Percentiles rank a stretch among this genome's conserved stretches.
These are phyloP conservation scores for Notiomystis cincta DNA, from an alignment of 2,113 vertebrate species.

Conservation along the genomic window DNA sequence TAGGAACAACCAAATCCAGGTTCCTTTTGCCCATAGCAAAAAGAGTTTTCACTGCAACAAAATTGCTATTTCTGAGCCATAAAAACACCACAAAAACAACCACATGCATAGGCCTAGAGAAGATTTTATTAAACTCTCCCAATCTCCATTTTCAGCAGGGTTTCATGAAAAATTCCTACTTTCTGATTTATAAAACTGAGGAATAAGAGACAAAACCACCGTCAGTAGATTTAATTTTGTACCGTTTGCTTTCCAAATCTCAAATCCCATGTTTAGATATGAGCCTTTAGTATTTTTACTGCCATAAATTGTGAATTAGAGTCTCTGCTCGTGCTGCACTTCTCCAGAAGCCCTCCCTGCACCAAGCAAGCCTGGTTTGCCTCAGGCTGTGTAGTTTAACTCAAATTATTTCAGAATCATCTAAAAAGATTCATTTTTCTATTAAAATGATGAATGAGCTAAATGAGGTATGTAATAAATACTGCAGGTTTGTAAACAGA, in stretches of 20 bases:
- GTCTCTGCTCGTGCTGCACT: background rate
- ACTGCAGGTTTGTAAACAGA: slow-evolving; percentile 87
- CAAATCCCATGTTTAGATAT: background rate
- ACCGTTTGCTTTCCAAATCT: background rate
- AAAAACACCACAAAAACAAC: background rate
- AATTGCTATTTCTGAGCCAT: background rate
- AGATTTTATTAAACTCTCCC: background rate
- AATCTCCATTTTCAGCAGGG: background rate
- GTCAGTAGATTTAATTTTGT: background rate
- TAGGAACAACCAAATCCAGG: background rate
- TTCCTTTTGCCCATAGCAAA: background rate
- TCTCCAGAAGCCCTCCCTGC: background rate
- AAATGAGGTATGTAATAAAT: slow-evolving; percentile 97
- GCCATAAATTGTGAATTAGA: slow-evolving; percentile 44
- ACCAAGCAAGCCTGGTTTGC: slow-evolving; percentile 70
- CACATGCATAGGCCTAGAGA: rapidly evolving
- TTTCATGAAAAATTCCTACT: background rate
- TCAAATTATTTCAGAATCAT: slow-evolving; percentile 77
- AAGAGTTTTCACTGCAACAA: background rate
- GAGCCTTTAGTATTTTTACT: slow-evolving; percentile 15
- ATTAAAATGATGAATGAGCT: slow-evolving; percentile 90
- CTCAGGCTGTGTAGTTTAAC: slow-evolving; percentile 70
- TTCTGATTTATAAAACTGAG: background rate
- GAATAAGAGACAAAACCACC: background rate
- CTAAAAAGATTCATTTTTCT: slow-evolving; percentile 88